A percentile compares a stretch with the other conserved stretches of the same genome.
Conservation (phyloP, 2,797 vertebrate species). For the Lindbergichthys nudifrons region DNA sequence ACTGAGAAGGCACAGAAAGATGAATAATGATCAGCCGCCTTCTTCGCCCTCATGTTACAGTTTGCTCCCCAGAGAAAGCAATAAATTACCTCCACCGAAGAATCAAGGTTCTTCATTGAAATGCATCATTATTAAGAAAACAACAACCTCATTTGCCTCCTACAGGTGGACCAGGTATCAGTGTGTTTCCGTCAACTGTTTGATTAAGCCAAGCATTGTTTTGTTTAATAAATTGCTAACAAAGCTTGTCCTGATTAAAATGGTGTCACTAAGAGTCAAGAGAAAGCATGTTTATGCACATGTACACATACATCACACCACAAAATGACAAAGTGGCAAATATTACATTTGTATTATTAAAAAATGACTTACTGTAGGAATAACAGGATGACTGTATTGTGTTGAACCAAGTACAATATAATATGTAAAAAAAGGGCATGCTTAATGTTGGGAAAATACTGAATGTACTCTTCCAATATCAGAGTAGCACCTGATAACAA, state of each 20-base stretch:
- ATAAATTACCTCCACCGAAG: constrained; percentile 59
- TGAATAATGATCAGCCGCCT: constrained; percentile 88
- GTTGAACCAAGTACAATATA: too few species aligned
- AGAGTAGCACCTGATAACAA: too few species aligned
- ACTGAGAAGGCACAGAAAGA: constrained; percentile 72
- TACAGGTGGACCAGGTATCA: constrained; percentile 36
- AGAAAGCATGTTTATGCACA: too few species aligned
- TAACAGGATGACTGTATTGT: too few species aligned
- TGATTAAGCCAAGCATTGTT: constrained; percentile 19
- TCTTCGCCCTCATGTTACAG: constrained; percentile 77
- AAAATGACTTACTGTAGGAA: too few species aligned
- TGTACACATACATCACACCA: too few species aligned
- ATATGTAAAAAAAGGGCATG: too few species aligned
- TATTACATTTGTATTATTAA: too few species aligned
- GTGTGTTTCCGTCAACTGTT: constrained; percentile 16
- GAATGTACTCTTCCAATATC: too few species aligned
- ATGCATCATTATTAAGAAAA: constrained; percentile 53
- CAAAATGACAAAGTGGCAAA: too few species aligned
- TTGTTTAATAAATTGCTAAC: constrained; percentile 39
- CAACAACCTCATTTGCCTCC: constrained; percentile 37
- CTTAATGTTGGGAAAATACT: too few species aligned
- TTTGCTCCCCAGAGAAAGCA: constrained; percentile 58
- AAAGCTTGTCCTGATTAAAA: constrained; percentile 18
- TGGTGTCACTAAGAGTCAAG: too few species aligned
- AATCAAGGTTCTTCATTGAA: constrained; percentile 25